These are phyloP conservation scores for Camelus dromedarius DNA, from an alignment of 2,113 vertebrate genomes.

Conservation along the genomic window DNA sequence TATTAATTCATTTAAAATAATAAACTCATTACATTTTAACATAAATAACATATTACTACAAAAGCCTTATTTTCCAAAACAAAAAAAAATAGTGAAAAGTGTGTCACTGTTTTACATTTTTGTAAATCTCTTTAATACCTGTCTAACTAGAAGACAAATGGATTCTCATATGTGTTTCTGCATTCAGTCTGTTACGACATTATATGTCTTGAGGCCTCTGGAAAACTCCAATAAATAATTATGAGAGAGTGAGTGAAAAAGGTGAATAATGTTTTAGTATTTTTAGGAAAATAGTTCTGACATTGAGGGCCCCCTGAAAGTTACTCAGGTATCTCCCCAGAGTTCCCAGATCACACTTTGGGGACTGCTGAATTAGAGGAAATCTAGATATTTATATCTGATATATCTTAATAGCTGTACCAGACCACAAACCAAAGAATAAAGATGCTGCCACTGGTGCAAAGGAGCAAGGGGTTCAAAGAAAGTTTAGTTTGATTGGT, in stretches of 20 bases:
- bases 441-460: background rate
- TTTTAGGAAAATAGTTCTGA: slow-evolving; percentile 9
- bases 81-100: background rate
- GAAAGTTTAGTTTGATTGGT: background rate
- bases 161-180: background rate
- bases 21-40: background rate
- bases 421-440: background rate
- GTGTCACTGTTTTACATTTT: background rate
- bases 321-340: background rate
- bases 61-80: background rate
- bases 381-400: background rate
- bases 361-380: background rate
- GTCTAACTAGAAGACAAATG: background rate
- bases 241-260: background rate
- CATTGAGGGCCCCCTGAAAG: background rate
- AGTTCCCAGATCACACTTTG: background rate
- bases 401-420: background rate
- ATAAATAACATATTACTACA: background rate
- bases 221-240: background rate
- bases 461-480: background rate
- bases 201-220: background rate
- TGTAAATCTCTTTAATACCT: background rate
- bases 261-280: background rate
- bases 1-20: slow-evolving; percentile 6
- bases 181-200: background rate